phyloP scores from a whole-genome alignment of 2,888 invertebrate species.

The Drosophila pseudotalamancana region DNA sequence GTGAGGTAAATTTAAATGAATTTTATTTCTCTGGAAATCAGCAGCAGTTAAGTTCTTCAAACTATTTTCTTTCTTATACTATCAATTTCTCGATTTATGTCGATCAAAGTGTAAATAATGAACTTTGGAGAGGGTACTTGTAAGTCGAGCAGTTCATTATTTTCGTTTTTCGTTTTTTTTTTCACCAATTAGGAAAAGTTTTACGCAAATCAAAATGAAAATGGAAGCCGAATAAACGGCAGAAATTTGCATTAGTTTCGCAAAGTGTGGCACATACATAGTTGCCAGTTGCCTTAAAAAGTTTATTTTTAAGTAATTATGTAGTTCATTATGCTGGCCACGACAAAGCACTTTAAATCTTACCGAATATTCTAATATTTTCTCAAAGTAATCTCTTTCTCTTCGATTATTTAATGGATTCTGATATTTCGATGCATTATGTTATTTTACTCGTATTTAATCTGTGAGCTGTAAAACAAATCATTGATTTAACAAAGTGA shows the following conservation, averaged over 20 bases:
- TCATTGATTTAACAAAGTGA: constrained; percentile 2
- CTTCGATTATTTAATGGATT: too few relatives aligned
- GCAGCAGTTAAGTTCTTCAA: too few relatives aligned
- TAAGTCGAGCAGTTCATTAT: not conserved
- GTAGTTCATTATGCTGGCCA: constrained; percentile 44
- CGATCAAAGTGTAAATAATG: too few relatives aligned
- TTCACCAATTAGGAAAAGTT: constrained; percentile 69
- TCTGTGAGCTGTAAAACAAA: too few relatives aligned
- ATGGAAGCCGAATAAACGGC: constrained; percentile 27
- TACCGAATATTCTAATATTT: not conserved
- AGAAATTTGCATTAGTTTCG: constrained; percentile 46
- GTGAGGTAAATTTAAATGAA: too few relatives aligned
- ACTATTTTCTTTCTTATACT: too few relatives aligned
- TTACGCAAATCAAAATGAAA: constrained; percentile 35
- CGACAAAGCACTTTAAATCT: not conserved
- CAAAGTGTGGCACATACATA: constrained; percentile 21
- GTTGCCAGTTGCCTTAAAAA: constrained; percentile 25
- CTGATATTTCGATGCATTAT: too few relatives aligned
- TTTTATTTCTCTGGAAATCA: too few relatives aligned
- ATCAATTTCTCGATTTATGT: too few relatives aligned
- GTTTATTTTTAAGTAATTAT: constrained; percentile 50
- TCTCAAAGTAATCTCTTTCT: too few relatives aligned
- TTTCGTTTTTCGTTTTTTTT: constrained; percentile 11
- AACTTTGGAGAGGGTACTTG: not conserved
- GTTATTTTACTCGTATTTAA: too few relatives aligned